These are phyloP conservation scores for Drosophila ogumai DNA, from an alignment of 1,140 invertebrate genomes.

Conservation along the genomic window DNA sequence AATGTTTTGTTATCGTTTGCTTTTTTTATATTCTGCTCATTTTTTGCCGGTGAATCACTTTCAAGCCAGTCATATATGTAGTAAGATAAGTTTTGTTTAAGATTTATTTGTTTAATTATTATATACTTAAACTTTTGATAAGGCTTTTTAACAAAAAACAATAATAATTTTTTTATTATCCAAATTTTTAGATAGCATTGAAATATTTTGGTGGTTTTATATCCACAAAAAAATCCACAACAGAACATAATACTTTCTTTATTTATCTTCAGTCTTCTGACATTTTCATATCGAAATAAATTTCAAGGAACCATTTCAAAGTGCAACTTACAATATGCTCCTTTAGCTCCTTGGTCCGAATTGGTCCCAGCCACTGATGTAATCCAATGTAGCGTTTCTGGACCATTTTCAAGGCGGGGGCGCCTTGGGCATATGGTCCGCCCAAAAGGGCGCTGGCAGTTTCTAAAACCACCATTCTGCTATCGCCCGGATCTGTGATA, in stretches of 20 bases:
- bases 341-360: slow-evolving; percentile 89
- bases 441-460: slow-evolving; percentile 87
- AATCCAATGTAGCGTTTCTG: slow-evolving; percentile 95
- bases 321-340: slow-evolving; percentile 89
- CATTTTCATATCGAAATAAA: background rate
- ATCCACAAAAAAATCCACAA: too few relatives aligned
- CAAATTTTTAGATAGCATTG: background rate
- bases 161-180: too few relatives aligned
- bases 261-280: background rate
- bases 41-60: slow-evolving; percentile 1
- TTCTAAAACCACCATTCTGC: slow-evolving; percentile 90
- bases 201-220: background rate
- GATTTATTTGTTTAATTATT: background rate
- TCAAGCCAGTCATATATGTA: background rate
- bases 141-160: too few relatives aligned
- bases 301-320: background rate
- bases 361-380: slow-evolving; percentile 93
- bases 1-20: slow-evolving; percentile 14
- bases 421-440: slow-evolving; percentile 90
- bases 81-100: background rate
- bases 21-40: background rate
- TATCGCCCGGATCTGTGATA: slow-evolving; percentile 51
- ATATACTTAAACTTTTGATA: background rate
- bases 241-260: background rate
- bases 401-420: slow-evolving; percentile 93